Base-by-base conservation (phyloP, 2,113 vertebrate species). In the Pedetes capensis region DNA sequence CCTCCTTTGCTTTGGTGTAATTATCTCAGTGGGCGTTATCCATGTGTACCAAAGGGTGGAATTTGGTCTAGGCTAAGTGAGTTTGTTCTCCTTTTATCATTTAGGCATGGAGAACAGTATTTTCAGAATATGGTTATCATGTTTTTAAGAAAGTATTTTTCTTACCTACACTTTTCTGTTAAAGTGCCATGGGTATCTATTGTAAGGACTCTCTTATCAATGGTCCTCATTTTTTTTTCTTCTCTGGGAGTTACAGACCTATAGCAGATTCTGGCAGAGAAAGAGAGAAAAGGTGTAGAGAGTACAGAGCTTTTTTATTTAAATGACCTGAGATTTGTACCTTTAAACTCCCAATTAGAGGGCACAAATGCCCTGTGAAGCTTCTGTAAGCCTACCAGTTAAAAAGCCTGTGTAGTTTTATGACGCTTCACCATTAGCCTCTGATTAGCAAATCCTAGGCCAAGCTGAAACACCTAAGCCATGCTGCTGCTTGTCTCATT, bases 261-360 rank as follows among this genome's bases (percentile, higher is more conserved):
- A 2, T 23, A 92, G 47, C 47, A 34, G 39, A 69, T 93, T 89
- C n/a, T 86, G 34, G 37, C 53, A 79, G 23, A 53, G 59, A 75
- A 68, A 42, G 55, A 79, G 42, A 49, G 68, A 88, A 87, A 87
- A 88, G 14, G 63, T 85, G n/a, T 20, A 68, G 86, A 34, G 78
- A 75, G 59, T 66, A 63, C 32, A 69, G 64, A 93, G 74, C 59
- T 78, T 96, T 96, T 86, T 64, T 59, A 72, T 93, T 95, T 69
- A 92, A 96, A 76, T 95, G 82, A 95, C 57, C 93, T 94, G 90
- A 96, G 88, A 93, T 91, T 37, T 92, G 44, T 72, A 63, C 37
- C 96, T 97, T 97, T 97, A 95, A 84, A 96, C 93, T 95, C 93
- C 42, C 86, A 95, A 93, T 89, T 96, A 95, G 49, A 96, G 95